A percentile compares a stretch with the other conserved stretches of the same genome.
These are phyloP conservation scores for Loripinus fragilis DNA, from an alignment of 2,888 invertebrate species.

Conservation along the genomic window DNA sequence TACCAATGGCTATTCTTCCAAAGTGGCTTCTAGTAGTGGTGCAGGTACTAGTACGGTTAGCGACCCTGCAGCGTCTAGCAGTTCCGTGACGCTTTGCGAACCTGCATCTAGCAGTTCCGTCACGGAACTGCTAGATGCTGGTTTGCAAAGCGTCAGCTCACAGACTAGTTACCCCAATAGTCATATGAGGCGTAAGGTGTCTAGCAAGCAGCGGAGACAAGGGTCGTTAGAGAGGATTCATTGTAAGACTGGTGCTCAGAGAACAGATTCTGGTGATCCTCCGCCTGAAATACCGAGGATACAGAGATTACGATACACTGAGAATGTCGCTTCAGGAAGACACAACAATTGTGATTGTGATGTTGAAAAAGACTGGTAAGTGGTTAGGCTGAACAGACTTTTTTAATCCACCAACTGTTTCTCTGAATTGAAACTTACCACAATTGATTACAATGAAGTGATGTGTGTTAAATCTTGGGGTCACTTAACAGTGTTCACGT, in stretches of 20 bases:
- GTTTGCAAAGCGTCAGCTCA: slow-evolving; percentile 5
- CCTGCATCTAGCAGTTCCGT: not conserved
- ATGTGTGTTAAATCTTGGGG: too few species aligned
- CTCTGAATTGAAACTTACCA: too few species aligned
- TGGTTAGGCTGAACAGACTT: too few species aligned
- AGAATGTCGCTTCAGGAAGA: slow-evolving; percentile 47
- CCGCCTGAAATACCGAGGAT: slow-evolving; percentile 23
- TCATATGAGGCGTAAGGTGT: not conserved
- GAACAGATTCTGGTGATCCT: not conserved
- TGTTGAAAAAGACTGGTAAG: slow-evolving; percentile 73
- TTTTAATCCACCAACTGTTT: too few species aligned
- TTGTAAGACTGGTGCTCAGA: slow-evolving; percentile 49
- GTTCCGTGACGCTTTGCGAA: too few species aligned
- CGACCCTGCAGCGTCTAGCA: not conserved
- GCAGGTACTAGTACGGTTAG: not conserved
- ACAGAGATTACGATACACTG: slow-evolving; percentile 54
- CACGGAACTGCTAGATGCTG: not conserved
- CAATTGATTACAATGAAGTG: too few species aligned
- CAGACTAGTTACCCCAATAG: not conserved
- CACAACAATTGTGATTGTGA: slow-evolving; percentile 64
- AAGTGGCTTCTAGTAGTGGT: not conserved
- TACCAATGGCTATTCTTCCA: not conserved
- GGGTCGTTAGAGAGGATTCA: slow-evolving; percentile 50
- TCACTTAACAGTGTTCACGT: too few species aligned
- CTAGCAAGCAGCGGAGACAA: not conserved